Percentiles rank a stretch among this genome's conserved stretches.
Conservation (phyloP, 1,140 invertebrate genomes). For the Lethocerus indicus region DNA sequence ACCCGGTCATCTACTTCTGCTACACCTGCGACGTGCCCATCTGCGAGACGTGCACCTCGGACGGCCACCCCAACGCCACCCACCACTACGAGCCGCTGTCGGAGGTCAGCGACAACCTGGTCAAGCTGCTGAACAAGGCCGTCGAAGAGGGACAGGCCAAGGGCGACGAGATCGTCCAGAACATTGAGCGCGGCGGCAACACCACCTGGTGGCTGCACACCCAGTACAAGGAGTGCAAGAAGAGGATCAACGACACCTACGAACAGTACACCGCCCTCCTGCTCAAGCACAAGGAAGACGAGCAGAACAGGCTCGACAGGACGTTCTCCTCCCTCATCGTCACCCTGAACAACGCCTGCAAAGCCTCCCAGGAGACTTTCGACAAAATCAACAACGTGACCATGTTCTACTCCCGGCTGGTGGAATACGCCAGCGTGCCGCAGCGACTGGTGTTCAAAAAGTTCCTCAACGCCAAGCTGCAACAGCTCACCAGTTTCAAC, state of each 20-base stretch:
- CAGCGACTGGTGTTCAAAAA: conserved; percentile 91
- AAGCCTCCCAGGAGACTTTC: conserved; percentile 84
- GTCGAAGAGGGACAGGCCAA: conserved; percentile 70
- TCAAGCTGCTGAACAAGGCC: conserved; percentile 61
- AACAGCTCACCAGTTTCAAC: conserved; percentile 68
- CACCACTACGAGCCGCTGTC: conserved; percentile 72
- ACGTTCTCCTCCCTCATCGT: conserved; percentile 81
- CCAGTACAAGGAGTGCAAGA: conserved; percentile 86
- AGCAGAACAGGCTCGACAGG: conserved; percentile 84
- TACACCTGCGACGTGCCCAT: conserved; percentile 73
- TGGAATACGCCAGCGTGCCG: conserved; percentile 71
- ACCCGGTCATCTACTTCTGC: conserved; percentile 80
- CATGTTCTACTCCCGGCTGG: conserved; percentile 81
- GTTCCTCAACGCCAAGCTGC: conserved; percentile 78
- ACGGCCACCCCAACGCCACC: conserved; percentile 66
- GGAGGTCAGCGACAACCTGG: conserved; percentile 61
- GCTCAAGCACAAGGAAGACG: conserved; percentile 82
- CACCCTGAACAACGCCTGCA: conserved; percentile 62
- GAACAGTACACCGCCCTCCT: conserved; percentile 87
- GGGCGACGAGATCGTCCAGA: conserved; percentile 62
- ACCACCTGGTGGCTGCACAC: conserved; percentile 63
- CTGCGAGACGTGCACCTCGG: conserved; percentile 81
- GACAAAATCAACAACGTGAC: conserved; percentile 85
- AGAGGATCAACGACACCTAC: conserved; percentile 88
- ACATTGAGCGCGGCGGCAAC: conserved; percentile 71